phyloP scores from a whole-genome alignment of 1,140 invertebrate genomes.

The Oryctes rhinoceros region DNA sequence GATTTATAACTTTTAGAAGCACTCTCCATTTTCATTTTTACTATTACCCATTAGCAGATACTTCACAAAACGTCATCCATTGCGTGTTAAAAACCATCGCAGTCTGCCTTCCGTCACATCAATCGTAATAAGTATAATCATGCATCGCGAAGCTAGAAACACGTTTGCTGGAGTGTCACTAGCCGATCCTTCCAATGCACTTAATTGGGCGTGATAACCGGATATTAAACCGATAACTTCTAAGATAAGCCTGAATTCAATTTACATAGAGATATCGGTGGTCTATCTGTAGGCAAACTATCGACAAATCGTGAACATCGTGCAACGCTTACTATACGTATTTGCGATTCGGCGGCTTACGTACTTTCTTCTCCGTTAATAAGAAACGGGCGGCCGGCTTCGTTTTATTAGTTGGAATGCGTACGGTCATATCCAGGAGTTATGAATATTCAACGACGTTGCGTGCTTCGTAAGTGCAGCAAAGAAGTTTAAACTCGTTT shows the following conservation, averaged over 20 bases:
- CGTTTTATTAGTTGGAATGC: constrained; percentile 1
- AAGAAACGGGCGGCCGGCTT: not conserved
- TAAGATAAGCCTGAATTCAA: constrained; percentile 12
- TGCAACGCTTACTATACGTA: not conserved
- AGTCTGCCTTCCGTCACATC: not conserved
- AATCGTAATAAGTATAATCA: not conserved
- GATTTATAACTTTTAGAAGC: too few relatives aligned
- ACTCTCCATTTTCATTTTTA: too few relatives aligned
- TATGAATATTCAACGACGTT: constrained; percentile 14
- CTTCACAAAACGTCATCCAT: too few relatives aligned
- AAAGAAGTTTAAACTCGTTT: constrained; percentile 10
- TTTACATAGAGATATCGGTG: not conserved
- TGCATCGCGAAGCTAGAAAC: not conserved
- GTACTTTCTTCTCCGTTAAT: constrained; percentile 6
- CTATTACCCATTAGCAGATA: too few relatives aligned
- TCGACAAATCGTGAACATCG: constrained; percentile 13
- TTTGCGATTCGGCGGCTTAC: not conserved
- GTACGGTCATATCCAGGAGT: not conserved
- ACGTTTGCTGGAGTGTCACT: not conserved
- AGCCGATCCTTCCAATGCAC: not conserved
- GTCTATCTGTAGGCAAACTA: not conserved
- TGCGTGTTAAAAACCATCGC: too few relatives aligned
- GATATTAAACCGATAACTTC: not conserved
- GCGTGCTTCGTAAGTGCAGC: not conserved
- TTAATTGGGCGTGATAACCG: constrained; percentile 5